Evolutionary conservation across 2,113 vertebrate genomes (phyloP), one percentile per base, ranked within the genome.

Genomic region (Calypte anna): DNA sequence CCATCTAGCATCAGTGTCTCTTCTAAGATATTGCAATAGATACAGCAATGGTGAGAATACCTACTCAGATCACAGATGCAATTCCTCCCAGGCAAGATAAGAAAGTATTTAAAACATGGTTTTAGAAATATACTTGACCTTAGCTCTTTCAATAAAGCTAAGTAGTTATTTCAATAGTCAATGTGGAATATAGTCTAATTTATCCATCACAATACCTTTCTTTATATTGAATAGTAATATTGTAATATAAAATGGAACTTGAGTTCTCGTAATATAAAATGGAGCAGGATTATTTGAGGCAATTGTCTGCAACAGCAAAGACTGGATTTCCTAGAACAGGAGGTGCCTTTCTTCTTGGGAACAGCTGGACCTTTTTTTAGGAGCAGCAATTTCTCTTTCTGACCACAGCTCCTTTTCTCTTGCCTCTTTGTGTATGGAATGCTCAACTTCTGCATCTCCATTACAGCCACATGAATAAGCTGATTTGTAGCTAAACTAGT

Each of bases 81-180:
- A 93, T 85, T 95, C 93, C 94, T 96, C 75, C 82, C 96, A 87
- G 93, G 93, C 75, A 87, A 85, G 89, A 80, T 63, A 85, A 89
- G 93, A 85, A 95, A 93, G 87, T 87, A 87, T 95, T 94, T 91
- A 91, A 94, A 95, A 91, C 57, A 82, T 22, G 43, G 58, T 86
- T 97, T 95, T 91, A 90, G 93, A 90, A 77, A 80, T 75, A 87
- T 74, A 84, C 46, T 74, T 70, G 16, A 63, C 38, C 77, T 83
- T 14, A 85, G 40, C 40, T 84, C 66, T 82, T 92, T 48, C 87
- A 69, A 54, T 23, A 88, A 87, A 72, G 28, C 54, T 72, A 82
- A 68, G 54, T 28, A 91, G 30, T 67, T 90, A 15, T 40, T 91
- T 77, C 55, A 93, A 63, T 3, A 82, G 78, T 72, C 50, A 74